Evolutionary conservation across 2,113 vertebrate species (phyloP).

Genomic region (Perccottus glenii): DNA sequence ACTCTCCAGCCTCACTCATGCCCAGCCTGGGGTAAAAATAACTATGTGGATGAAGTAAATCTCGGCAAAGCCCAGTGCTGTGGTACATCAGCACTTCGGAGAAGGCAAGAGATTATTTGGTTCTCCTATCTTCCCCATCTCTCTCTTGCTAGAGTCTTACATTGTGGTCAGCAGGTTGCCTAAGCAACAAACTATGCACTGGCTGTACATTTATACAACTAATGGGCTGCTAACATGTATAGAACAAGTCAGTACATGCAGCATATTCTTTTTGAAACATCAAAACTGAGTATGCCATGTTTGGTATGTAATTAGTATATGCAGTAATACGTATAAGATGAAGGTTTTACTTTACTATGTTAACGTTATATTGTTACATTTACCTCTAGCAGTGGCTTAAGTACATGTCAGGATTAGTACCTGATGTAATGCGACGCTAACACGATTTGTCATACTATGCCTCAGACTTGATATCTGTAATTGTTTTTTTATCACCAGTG

Average conservation of each 20-base stretch:
- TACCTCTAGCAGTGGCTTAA: neutral
- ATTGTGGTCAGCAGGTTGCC: conserved; percentile 51
- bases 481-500: conserved; percentile 37
- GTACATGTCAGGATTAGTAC: neutral
- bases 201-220: neutral
- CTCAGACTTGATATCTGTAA: conserved; percentile 9
- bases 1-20: conserved; percentile 33
- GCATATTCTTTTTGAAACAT: too few species aligned
- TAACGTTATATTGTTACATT: too few species aligned
- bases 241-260: too few species aligned
- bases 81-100: conserved; percentile 51
- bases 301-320: too few species aligned
- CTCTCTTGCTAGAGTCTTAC: conserved; percentile 25
- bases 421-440: conserved; percentile 9
- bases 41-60: conserved; percentile 52
- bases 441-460: conserved; percentile 1
- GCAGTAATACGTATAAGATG: too few species aligned
- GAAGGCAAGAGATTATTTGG: conserved; percentile 34
- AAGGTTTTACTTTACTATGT: neutral
- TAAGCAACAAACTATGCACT: conserved; percentile 36
- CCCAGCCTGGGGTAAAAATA: conserved; percentile 64
- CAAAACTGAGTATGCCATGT: too few species aligned
- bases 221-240: neutral
- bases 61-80: conserved; percentile 38
- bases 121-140: conserved; percentile 30